These are phyloP conservation scores for Olivierus martensii DNA, from an alignment of 1,140 invertebrate species.

Conservation along the genomic window DNA sequence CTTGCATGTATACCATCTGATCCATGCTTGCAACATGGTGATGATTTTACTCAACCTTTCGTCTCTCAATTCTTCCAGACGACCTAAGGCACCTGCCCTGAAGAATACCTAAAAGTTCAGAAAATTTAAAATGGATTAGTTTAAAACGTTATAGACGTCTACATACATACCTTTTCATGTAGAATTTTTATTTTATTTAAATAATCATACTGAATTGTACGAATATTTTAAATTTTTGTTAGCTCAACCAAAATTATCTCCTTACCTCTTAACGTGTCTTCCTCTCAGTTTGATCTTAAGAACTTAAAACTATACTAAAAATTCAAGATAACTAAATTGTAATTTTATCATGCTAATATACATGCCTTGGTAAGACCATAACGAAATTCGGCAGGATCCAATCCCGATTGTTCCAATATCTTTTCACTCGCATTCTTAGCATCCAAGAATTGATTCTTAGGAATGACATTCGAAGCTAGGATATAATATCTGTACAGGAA, in stretches of 20 bases:
- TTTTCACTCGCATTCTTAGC: constrained; percentile 65
- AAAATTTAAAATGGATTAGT: no score
- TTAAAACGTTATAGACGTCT: no score
- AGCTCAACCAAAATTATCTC: no score
- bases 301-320: no score
- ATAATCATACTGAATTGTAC: no score
- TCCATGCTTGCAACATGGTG: constrained; percentile 94
- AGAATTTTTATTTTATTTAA: no score
- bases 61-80: constrained; percentile 99
- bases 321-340: not conserved
- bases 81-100: constrained; percentile 98
- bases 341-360: constrained; percentile 20
- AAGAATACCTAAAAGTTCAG: constrained; percentile 96
- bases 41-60: constrained; percentile 96
- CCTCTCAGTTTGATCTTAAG: no score
- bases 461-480: constrained; percentile 64
- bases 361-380: constrained; percentile 94
- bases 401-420: constrained; percentile 55
- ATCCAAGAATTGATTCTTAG: constrained; percentile 55
- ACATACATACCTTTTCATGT: no score
- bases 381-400: constrained; percentile 78
- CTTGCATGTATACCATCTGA: constrained; percentile 71
- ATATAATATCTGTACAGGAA: constrained; percentile 77
- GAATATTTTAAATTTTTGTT: no score
- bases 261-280: no score